These are phyloP conservation scores for Pseudocheirus occidentalis DNA, from an alignment of 2,797 vertebrate species.

Conservation along the genomic window DNA sequence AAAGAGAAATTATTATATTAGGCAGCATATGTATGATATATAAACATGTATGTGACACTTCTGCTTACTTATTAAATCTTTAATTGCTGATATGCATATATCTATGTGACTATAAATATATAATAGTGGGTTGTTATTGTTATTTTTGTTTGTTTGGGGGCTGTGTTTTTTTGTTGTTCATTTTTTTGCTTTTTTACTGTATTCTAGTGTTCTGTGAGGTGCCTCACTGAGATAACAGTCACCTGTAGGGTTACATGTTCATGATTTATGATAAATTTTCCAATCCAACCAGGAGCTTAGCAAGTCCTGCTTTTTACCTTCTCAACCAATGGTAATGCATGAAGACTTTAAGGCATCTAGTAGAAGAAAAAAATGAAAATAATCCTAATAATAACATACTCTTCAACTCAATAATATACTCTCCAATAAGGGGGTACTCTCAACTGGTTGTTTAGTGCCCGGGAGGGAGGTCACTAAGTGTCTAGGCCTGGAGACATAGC, in stretches of 20 bases:
- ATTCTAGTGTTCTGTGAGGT: not conserved
- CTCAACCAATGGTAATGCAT: not conserved
- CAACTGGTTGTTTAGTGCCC: not conserved
- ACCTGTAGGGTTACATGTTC: not conserved
- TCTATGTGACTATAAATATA: not conserved
- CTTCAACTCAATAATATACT: not conserved
- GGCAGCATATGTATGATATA: not conserved
- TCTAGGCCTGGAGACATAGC: not conserved
- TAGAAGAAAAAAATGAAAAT: not conserved
- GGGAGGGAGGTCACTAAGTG: too few species aligned
- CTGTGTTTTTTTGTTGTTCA: too few species aligned
- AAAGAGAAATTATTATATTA: not conserved
- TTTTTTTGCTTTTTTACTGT: not conserved
- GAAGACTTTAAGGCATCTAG: not conserved
- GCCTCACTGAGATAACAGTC: not conserved
- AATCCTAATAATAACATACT: not conserved
- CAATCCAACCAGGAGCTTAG: not conserved
- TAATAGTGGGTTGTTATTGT: not conserved
- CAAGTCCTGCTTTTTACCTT: not conserved
- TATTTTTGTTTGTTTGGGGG: not conserved
- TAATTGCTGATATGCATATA: not conserved
- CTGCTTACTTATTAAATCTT: not conserved
- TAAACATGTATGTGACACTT: not conserved
- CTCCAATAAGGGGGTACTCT: not conserved
- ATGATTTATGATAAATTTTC: not conserved